phyloP scores from a whole-genome alignment of 2,888 invertebrate genomes.

The Latheticus oryzae region DNA sequence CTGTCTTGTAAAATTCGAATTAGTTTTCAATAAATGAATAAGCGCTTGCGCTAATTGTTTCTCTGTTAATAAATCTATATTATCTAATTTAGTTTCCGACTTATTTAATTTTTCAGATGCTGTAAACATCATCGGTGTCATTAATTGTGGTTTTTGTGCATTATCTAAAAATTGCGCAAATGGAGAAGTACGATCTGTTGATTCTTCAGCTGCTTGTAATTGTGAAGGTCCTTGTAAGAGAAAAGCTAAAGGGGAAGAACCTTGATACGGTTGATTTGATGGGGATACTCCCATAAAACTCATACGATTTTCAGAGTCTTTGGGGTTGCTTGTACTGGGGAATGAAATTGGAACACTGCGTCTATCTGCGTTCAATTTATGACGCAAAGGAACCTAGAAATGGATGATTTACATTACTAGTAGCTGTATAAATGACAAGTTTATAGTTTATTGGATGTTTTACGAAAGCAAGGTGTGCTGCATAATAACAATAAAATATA shows the following conservation, averaged over 20 bases:
- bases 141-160: constrained; percentile 77
- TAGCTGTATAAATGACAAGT: constrained; percentile 6
- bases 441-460: constrained; percentile 12
- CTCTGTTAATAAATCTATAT: constrained; percentile 82
- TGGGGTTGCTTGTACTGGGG: constrained; percentile 48
- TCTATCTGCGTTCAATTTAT: constrained; percentile 54
- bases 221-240: constrained; percentile 54
- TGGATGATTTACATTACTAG: too few species aligned
- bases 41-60: constrained; percentile 92
- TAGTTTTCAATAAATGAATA: constrained; percentile 86
- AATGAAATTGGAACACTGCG: constrained; percentile 59
- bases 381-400: constrained; percentile 33
- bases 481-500: background rate
- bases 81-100: constrained; percentile 17
- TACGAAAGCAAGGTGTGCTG: constrained; percentile 18
- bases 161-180: constrained; percentile 69
- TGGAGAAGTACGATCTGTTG: constrained; percentile 65
- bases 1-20: constrained; percentile 88
- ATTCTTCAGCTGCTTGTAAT: constrained; percentile 43
- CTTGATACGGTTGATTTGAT: constrained; percentile 61
- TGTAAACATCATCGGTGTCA: constrained; percentile 89
- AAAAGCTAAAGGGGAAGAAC: constrained; percentile 54
- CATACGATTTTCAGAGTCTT: constrained; percentile 66
- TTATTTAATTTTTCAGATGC: constrained; percentile 62
- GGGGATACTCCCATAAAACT: constrained; percentile 70